Conservation (phyloP, 2,888 invertebrate genomes). For the Euplexia lucipara region DNA sequence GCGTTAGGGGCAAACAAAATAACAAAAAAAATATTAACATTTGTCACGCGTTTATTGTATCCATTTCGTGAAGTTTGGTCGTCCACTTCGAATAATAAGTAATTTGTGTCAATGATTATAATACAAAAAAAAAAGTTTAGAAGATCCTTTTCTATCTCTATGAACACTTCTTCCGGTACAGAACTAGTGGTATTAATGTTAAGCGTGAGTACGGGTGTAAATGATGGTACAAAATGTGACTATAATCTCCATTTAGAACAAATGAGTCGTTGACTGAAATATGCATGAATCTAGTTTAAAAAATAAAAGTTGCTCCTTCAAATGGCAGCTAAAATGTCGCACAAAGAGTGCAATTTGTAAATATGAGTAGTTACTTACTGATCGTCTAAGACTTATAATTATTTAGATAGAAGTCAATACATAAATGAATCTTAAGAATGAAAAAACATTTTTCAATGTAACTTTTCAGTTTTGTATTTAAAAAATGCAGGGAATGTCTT, state of each 20-base stretch:
- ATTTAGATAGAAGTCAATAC: constrained; percentile 84
- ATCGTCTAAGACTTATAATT: constrained; percentile 81
- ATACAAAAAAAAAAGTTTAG: constrained; percentile 60
- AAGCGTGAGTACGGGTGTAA: constrained; percentile 71
- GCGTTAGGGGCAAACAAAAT: constrained; percentile 69
- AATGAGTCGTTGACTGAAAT: constrained; percentile 78
- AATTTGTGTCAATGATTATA: constrained; percentile 63
- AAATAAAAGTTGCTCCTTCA: constrained; percentile 81
- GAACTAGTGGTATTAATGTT: constrained; percentile 57
- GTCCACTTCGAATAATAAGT: constrained; percentile 63
- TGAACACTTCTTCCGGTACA: constrained; percentile 59
- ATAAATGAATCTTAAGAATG: constrained; percentile 62
- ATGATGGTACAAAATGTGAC: constrained; percentile 89
- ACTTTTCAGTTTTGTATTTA: constrained; percentile 57
- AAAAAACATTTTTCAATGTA: constrained; percentile 28
- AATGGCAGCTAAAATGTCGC: constrained; percentile 86
- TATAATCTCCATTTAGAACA: constrained; percentile 80
- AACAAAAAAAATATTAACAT: constrained; percentile 64
- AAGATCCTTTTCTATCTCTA: constrained; percentile 65
- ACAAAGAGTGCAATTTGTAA: constrained; percentile 80
- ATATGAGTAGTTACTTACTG: constrained; percentile 85
- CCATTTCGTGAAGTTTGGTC: constrained; percentile 61
- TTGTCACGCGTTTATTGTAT: constrained; percentile 59
- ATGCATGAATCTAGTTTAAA: constrained; percentile 67
- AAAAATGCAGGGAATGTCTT: constrained; percentile 27